Evolutionary conservation across 2,888 invertebrate species (phyloP), one percentile per base, ranked within the genome.

Genomic region (Rhamnusium bicolor): DNA sequence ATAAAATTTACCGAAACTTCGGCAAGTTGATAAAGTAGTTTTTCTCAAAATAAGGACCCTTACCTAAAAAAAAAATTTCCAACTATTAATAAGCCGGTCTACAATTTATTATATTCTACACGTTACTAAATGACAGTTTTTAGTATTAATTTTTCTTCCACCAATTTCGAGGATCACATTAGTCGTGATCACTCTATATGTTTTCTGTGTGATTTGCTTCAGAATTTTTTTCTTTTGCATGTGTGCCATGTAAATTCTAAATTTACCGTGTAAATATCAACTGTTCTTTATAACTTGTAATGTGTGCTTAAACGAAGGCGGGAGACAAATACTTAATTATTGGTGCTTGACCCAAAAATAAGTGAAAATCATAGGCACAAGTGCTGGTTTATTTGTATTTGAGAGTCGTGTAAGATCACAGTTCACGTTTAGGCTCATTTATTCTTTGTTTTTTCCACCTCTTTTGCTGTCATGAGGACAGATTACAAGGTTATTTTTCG

Each of bases 401-500:
- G 73, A 74, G 75, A 76, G 73, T 75, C 80, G 79, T 75, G 79
- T 75, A 76, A 78, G 80, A 79, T 81, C 79, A 82, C 78, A 76
- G 81, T 79, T 81, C 80, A 78, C 77, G 56, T 79, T 75, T 66
- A 71, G 80, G 77, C 79, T 80, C 81, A 83, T 84, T 80, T 81
- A 79, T 83, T 82, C 79, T 68, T 81, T 79, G 74, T 81, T 79
- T 82, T 78, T 72, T 71, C 70, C 65, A 67, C 71, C 76, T 78
- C 73, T 58, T 77, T 73, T 69, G 71, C 68, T 82, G 85, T 83
- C 83, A 81, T 72, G 78, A 67, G 75, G 82, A 85, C 83, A 83
- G 82, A 85, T 85, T 84, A 83, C 83, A 78, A 76, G 83, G 81
- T 81, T 82, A 84, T 84, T 84, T 85, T 84, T 84, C 82, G 79